Conservation (phyloP, 2,797 vertebrate genomes). For the Scolopax bukidnonensis region DNA sequence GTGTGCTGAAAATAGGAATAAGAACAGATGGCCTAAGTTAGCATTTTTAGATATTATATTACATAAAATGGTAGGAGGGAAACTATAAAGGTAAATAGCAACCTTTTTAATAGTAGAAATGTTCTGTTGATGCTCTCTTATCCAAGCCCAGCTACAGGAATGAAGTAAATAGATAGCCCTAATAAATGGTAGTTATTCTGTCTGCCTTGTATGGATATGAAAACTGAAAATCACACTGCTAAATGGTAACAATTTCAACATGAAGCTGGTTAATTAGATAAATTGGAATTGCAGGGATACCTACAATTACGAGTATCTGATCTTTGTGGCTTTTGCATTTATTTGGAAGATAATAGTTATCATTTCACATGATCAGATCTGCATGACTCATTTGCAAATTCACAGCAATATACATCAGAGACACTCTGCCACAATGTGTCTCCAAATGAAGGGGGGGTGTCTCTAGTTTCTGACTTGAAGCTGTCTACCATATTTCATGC, state of each 20-base stretch:
- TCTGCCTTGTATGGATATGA: not conserved
- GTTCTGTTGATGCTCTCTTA: constrained; percentile 53
- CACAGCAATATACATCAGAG: not conserved
- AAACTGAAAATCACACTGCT: not conserved
- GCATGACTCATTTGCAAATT: not conserved
- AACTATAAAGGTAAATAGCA: constrained; percentile 31
- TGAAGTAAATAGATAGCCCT: not conserved
- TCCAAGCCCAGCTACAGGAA: not conserved
- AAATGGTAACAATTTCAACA: not conserved
- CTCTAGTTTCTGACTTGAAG: not conserved
- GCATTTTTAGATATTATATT: constrained; percentile 48
- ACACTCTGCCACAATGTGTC: not conserved
- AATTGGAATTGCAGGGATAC: not conserved
- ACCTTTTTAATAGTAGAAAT: constrained; percentile 41
- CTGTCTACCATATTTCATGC: not conserved
- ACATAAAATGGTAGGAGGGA: constrained; percentile 60
- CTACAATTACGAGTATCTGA: not conserved
- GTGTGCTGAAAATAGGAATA: constrained; percentile 46
- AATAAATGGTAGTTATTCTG: not conserved
- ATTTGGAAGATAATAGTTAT: not conserved
- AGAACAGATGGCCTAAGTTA: constrained; percentile 64
- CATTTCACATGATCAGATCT: not conserved
- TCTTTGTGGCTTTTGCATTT: not conserved
- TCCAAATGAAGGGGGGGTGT: not conserved
- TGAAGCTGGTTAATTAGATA: not conserved